phyloP scores from a whole-genome alignment of 2,888 invertebrate species.

The Zele albiditarsus region DNA sequence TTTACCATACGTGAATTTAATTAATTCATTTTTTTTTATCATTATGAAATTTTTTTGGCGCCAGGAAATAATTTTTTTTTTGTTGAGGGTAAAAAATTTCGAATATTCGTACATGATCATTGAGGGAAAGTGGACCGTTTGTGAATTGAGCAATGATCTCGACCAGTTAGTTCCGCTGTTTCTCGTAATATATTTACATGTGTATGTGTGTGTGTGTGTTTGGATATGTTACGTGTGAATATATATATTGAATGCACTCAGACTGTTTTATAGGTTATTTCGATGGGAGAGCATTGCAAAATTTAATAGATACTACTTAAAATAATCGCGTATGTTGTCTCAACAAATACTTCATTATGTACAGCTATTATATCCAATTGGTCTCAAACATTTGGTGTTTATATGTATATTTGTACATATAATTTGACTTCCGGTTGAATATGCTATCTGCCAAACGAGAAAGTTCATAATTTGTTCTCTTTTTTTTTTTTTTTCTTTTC shows the following conservation, averaged over 20 bases:
- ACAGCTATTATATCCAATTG: neutral
- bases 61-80: neutral
- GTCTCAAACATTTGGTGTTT: neutral
- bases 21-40: neutral
- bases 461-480: neutral
- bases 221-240: conserved; percentile 10
- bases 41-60: neutral
- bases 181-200: conserved; percentile 10
- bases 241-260: conserved; percentile 20
- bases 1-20: neutral
- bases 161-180: conserved; percentile 31
- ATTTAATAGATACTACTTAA: conserved; percentile 32
- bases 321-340: neutral
- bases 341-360: neutral
- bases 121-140: conserved; percentile 69
- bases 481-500: neutral
- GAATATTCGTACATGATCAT: conserved; percentile 50
- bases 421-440: neutral
- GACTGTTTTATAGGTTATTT: conserved; percentile 44
- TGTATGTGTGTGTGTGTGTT: conserved; percentile 20
- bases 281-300: conserved; percentile 45
- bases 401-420: conserved; percentile 1
- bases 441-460: neutral
- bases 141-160: conserved; percentile 62
- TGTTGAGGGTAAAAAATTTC: neutral